Conservation (phyloP, 2,113 vertebrate genomes). For the Argyrosomus japonicus region DNA sequence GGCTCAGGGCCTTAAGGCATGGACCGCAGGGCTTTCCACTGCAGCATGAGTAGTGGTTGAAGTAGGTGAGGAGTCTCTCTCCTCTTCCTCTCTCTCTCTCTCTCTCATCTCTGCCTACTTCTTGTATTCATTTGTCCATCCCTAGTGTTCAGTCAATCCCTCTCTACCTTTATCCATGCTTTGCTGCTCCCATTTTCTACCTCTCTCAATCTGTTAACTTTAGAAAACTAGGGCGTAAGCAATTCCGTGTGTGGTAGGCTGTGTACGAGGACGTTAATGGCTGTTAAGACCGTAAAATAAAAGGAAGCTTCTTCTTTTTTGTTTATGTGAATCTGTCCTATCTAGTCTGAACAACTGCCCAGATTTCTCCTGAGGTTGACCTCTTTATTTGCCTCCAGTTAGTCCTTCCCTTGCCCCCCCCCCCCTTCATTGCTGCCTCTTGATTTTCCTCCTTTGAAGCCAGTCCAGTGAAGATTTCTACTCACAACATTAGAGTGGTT, state of each 20-base stretch:
- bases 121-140: slow-evolving; percentile 68
- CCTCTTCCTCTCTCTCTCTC: slow-evolving; percentile 15
- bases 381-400: slow-evolving; percentile 50
- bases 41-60: slow-evolving; percentile 65
- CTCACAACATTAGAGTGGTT: slow-evolving; percentile 68
- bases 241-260: slow-evolving; percentile 47
- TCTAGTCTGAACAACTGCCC: slow-evolving; percentile 36
- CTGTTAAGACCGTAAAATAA: slow-evolving; percentile 28
- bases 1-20: slow-evolving; percentile 79
- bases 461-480: slow-evolving; percentile 71
- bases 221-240: slow-evolving; percentile 77
- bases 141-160: slow-evolving; percentile 54
- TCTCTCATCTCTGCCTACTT: slow-evolving; percentile 35
- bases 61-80: slow-evolving; percentile 61
- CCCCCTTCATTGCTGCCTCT: slow-evolving; percentile 46
- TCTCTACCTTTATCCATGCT: slow-evolving; percentile 75
- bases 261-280: slow-evolving; percentile 44
- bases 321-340: slow-evolving; percentile 31
- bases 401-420: slow-evolving; percentile 35
- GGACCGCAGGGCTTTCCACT: slow-evolving; percentile 75
- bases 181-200: slow-evolving; percentile 77
- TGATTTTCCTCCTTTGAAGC: slow-evolving; percentile 68
- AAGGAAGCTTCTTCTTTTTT: slow-evolving; percentile 32
- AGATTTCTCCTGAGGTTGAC: slow-evolving; percentile 35
- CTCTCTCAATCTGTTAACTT: slow-evolving; percentile 75